Evolutionary conservation across 2,888 invertebrate genomes (phyloP).

Genomic region (Philereme transversata): DNA sequence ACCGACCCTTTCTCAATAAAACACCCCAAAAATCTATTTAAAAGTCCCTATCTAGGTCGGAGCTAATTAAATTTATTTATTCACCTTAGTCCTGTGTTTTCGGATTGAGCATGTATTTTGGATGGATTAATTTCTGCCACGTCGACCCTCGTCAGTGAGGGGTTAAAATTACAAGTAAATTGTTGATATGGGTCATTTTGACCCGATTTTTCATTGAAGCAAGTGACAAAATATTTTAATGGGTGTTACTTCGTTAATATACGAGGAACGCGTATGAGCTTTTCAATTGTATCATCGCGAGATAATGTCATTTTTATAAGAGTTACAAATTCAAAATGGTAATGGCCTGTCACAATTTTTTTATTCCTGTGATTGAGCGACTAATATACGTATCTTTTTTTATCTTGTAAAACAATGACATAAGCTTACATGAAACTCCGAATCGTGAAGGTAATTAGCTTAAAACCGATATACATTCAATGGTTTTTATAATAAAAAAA

Average conservation of each 20-base stretch:
- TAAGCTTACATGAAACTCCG: no score
- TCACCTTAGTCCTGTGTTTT: conserved; percentile 49
- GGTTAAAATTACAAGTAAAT: conserved; percentile 49
- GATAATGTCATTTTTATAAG: no score
- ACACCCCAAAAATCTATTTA: conserved; percentile 19
- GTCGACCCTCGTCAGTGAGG: conserved; percentile 54
- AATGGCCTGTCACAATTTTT: no score
- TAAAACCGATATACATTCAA: no score
- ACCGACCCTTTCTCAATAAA: not conserved
- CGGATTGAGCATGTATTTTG: conserved; percentile 60
- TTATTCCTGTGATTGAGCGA: no score
- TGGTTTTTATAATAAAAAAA: no score
- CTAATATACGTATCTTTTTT: no score
- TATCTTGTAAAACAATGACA: no score
- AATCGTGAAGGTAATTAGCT: no score
- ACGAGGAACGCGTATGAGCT: no score
- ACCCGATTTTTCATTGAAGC: conserved; percentile 4
- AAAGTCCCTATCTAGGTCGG: conserved; percentile 45
- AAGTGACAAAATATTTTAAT: conserved; percentile 18
- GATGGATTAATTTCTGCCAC: conserved; percentile 65
- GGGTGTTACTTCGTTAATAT: not conserved
- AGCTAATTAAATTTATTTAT: conserved; percentile 53
- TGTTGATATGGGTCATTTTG: conserved; percentile 41
- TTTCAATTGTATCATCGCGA: no score
- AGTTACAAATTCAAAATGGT: no score